Evolutionary conservation across 2,797 vertebrate species (phyloP).

Genomic region (Mus minutoides): DNA sequence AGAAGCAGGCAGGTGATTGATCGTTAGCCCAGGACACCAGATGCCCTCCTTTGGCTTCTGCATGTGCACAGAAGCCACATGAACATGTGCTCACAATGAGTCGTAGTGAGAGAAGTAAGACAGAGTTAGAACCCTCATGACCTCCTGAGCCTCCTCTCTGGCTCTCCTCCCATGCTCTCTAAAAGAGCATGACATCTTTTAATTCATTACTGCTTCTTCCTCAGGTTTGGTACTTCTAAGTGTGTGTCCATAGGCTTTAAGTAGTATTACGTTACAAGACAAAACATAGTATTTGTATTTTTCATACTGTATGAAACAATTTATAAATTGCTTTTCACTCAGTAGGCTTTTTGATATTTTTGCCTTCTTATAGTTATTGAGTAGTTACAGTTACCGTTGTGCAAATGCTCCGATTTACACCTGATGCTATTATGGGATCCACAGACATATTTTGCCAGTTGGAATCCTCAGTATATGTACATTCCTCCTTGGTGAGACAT

Average conservation of each 20-base stretch:
- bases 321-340: neutral
- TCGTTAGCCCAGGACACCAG: neutral
- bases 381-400: neutral
- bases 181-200: neutral
- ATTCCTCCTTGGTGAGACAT: neutral
- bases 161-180: no score
- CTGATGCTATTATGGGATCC: neutral
- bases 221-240: neutral
- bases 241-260: neutral
- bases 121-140: neutral
- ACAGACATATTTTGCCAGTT: neutral
- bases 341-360: neutral
- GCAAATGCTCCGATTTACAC: neutral
- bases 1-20: no score
- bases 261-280: neutral
- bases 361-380: neutral
- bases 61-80: no score
- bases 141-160: neutral
- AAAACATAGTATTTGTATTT: neutral
- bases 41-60: neutral
- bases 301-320: neutral
- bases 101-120: neutral
- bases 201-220: neutral
- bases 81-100: neutral
- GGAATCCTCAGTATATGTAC: neutral